Percentiles rank a stretch among this genome's conserved stretches.
phyloP scores from a whole-genome alignment of 2,113 vertebrate genomes.

The Cryptotis parvus region DNA sequence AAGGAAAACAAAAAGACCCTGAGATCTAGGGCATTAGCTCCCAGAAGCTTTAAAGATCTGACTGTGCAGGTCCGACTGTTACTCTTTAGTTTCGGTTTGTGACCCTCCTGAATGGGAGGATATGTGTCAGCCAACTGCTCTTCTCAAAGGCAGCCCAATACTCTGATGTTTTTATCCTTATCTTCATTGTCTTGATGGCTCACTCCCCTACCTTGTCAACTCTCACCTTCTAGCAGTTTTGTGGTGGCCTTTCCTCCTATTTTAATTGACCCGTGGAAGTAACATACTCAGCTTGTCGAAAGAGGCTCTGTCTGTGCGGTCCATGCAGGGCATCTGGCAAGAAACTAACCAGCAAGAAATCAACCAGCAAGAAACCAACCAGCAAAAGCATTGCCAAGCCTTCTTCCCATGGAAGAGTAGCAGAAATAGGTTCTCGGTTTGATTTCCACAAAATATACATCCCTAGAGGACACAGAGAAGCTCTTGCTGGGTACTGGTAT shows the following conservation, averaged over 20 bases:
- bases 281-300: not conserved
- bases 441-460: constrained; percentile 24
- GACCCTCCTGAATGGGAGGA: not conserved
- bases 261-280: not conserved
- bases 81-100: not conserved
- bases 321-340: not conserved
- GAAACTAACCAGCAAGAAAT: not conserved
- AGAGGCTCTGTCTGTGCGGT: not conserved
- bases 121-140: not conserved
- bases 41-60: not conserved
- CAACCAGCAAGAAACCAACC: not conserved
- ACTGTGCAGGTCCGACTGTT: not conserved
- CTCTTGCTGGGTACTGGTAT: not conserved
- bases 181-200: not conserved
- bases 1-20: not conserved
- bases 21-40: not conserved
- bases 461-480: not conserved
- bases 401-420: not conserved
- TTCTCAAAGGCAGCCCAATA: not conserved
- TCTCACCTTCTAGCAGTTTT: not conserved
- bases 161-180: not conserved
- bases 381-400: not conserved
- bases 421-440: constrained; percentile 2
- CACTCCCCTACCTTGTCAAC: not conserved
- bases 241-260: not conserved